These are phyloP conservation scores for Cerceris rybyensis DNA, from an alignment of 2,888 invertebrate species.

Conservation along the genomic window DNA sequence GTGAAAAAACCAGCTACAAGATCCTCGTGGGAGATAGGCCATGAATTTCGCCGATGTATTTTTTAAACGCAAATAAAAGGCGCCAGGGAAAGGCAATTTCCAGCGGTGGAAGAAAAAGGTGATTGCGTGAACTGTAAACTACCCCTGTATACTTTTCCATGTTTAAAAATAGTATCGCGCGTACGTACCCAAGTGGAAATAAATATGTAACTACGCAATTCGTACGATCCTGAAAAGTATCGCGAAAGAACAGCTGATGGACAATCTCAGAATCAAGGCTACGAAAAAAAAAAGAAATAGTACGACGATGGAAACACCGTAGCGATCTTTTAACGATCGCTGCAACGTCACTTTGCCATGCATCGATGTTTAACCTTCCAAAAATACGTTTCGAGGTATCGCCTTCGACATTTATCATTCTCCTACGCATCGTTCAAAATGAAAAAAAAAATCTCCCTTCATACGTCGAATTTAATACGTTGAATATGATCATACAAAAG, in stretches of 20 bases:
- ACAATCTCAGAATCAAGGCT: slow-evolving; percentile 21
- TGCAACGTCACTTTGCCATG: not conserved
- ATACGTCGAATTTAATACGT: no score
- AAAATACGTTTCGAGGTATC: slow-evolving; percentile 12
- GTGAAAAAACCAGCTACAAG: not conserved
- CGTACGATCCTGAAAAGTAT: not conserved
- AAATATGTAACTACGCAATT: slow-evolving; percentile 34
- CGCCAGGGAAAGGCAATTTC: not conserved
- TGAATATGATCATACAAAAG: no score
- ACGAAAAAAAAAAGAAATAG: not conserved
- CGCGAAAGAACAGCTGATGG: slow-evolving; percentile 6
- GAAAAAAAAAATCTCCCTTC: no score
- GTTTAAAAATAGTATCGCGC: slow-evolving; percentile 41
- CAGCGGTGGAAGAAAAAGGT: not conserved
- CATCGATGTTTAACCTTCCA: not conserved
- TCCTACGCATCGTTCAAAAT: no score
- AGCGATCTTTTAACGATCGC: not conserved
- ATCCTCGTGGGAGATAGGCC: not conserved
- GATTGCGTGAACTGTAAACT: not conserved
- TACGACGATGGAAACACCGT: not conserved
- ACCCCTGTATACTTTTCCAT: slow-evolving; percentile 22
- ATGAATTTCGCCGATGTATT: not conserved
- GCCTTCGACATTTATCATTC: slow-evolving; percentile 1
- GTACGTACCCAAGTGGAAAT: slow-evolving; percentile 30
- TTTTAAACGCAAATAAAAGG: not conserved